Evolutionary conservation across 2,113 vertebrate genomes (phyloP).

Genomic region (Puma concolor): DNA sequence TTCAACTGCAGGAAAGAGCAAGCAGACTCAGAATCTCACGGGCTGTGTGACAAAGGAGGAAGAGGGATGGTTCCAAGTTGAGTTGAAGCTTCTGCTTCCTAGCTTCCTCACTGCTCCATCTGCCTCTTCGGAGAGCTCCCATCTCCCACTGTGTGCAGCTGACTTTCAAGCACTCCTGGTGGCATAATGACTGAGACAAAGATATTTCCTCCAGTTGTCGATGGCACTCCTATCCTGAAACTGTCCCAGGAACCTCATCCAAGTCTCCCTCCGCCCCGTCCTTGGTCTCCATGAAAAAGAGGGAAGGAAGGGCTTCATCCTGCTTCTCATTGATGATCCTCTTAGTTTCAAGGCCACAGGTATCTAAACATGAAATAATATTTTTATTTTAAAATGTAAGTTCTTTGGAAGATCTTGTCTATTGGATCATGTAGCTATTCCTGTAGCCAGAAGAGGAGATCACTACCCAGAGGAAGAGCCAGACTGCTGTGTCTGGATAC

Average conservation of each 20-base stretch:
- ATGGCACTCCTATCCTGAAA: slow-evolving; percentile 39
- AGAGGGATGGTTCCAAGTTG: slow-evolving; percentile 15
- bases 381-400: slow-evolving; percentile 21
- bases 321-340: background rate
- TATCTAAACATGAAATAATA: background rate
- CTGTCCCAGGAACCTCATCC: slow-evolving; percentile 45
- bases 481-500: slow-evolving; percentile 73
- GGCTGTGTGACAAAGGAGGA: slow-evolving; percentile 53
- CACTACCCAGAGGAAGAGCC: slow-evolving; percentile 58
- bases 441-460: slow-evolving; percentile 59
- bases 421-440: background rate
- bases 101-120: slow-evolving; percentile 49
- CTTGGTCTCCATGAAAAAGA: background rate
- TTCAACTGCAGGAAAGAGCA: background rate
- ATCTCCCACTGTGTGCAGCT: slow-evolving; percentile 79
- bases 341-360: background rate
- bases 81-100: slow-evolving; percentile 28
- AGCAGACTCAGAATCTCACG: background rate
- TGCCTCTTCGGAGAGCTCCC: slow-evolving; percentile 71
- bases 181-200: slow-evolving; percentile 62
- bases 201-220: slow-evolving; percentile 73
- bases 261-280: background rate
- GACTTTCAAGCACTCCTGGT: slow-evolving; percentile 75
- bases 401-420: slow-evolving; percentile 30
- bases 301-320: background rate